Evolutionary conservation across 1,140 invertebrate genomes (phyloP).

Genomic region (Teleopsis dalmanni): DNA sequence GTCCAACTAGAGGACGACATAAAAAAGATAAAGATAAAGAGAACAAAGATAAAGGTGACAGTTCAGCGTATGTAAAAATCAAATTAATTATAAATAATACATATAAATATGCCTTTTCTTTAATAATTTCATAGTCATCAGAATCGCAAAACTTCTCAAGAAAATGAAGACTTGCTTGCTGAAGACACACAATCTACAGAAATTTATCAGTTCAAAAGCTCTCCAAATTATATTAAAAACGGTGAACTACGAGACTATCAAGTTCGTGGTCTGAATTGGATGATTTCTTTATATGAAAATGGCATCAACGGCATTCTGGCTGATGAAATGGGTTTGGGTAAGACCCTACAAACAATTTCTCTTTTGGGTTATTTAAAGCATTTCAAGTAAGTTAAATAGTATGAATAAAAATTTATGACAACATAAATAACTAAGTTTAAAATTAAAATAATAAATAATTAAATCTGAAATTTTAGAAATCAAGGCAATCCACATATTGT

Average conservation of each 20-base stretch:
- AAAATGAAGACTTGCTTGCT: conserved; percentile 95
- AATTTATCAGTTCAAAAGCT: conserved; percentile 83
- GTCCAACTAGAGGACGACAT: conserved; percentile 64
- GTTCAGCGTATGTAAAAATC: conserved; percentile 32
- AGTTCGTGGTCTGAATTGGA: conserved; percentile 98
- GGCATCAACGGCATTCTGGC: conserved; percentile 99
- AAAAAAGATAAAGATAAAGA: conserved; percentile 51
- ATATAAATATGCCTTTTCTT: not conserved
- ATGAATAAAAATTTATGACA: not conserved
- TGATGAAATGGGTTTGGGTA: conserved; percentile 99
- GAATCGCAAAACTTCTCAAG: conserved; percentile 97
- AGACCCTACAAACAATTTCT: conserved; percentile 98
- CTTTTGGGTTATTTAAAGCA: conserved; percentile 98
- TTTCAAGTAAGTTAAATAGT: conserved; percentile 58
- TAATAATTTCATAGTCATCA: conserved; percentile 66
- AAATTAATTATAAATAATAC: not conserved
- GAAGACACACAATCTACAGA: conserved; percentile 69
- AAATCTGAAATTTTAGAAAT: conserved; percentile 51
- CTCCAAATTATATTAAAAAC: conserved; percentile 80
- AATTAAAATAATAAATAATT: not conserved
- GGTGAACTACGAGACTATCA: conserved; percentile 98
- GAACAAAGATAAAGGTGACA: conserved; percentile 13
- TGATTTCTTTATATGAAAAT: conserved; percentile 98
- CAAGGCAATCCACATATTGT: conserved; percentile 96
- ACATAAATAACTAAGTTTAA: not conserved